Base-by-base conservation (phyloP, 1,140 invertebrate genomes). In the Lethocerus indicus region DNA sequence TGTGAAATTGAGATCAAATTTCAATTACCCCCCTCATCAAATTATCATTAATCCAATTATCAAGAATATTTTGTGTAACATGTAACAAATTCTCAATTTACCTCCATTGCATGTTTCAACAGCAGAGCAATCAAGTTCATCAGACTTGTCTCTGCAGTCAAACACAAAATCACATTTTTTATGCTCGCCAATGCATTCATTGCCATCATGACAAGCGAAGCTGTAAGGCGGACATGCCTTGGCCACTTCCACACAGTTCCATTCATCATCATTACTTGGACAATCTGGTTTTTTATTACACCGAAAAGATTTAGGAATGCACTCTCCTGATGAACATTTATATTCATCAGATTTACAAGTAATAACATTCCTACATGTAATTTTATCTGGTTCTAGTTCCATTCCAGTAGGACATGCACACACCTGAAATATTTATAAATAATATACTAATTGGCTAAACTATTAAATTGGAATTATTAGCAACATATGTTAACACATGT, bases 331-430 rank as follows among this genome's bases (percentile, higher is more conserved):
- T 3, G 24, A 53, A 46, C 61, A 63, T 29, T 50, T 53, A 36
- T 56, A 62, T 47, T 63, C 51, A 41, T 46, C 51, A 18, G 28
- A 16, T 13, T 36, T 23, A 43, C 61, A 64, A 14, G 50, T 49
- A 18, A 18, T 26, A 40, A 46, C 41, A n/a, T 28, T 35, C 32
- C 57, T 49, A 54, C 81, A 83, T 1, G 64, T 73, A 3, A 57
- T 59, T 32, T 69, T 67, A 54, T 71, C 67, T 5, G 58, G 51
- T 13, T 63, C 61, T 4, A 76, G 59, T 1, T 65, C 56, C 52
- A 72, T 69, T 0, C 72, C 72, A 0, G 69, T 54, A 1, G 81
- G 75, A 58, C 81, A 86, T 1, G 73, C 62, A 52, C 81, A 81
- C 1, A 64, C 54, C 56, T 62, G 48, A 9, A 43, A 56, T 47